Conservation (phyloP, 2,113 vertebrate species). For the Malurus cyaneus region DNA sequence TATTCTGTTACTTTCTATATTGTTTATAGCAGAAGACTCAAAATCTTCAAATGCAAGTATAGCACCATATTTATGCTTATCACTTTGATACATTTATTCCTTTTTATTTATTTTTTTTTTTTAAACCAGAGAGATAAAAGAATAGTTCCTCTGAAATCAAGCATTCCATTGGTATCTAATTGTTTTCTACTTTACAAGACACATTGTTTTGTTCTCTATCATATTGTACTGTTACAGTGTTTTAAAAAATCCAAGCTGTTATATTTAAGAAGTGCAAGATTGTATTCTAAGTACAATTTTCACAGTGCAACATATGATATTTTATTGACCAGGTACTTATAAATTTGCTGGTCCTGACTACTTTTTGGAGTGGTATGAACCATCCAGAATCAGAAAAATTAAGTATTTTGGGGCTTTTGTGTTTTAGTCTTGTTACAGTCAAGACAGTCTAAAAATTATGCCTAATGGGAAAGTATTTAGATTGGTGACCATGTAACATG, state of each 20-base stretch:
- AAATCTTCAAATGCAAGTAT: not conserved
- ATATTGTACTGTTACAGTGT: not conserved
- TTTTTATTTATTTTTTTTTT: not conserved
- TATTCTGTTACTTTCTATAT: not conserved
- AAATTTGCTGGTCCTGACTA: not conserved
- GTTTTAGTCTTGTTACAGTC: not conserved
- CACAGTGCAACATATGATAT: not conserved
- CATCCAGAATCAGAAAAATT: not conserved
- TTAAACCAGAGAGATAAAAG: not conserved
- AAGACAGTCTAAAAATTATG: not conserved
- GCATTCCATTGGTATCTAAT: not conserved
- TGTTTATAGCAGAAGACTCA: not conserved
- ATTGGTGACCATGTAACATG: not conserved
- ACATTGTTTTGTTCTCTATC: not conserved
- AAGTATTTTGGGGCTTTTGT: not conserved
- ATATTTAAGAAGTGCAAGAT: not conserved
- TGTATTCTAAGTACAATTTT: not conserved
- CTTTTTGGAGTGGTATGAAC: not conserved
- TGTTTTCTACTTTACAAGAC: not conserved
- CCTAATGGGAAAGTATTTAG: not conserved
- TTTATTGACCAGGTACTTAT: not conserved
- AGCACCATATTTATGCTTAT: not conserved
- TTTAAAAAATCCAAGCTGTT: accelerated
- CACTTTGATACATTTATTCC: not conserved
- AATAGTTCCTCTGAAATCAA: not conserved